Evolutionary conservation across 2,113 vertebrate species (phyloP), one percentile per base, ranked within the genome.

Genomic region (Sylvia atricapilla): DNA sequence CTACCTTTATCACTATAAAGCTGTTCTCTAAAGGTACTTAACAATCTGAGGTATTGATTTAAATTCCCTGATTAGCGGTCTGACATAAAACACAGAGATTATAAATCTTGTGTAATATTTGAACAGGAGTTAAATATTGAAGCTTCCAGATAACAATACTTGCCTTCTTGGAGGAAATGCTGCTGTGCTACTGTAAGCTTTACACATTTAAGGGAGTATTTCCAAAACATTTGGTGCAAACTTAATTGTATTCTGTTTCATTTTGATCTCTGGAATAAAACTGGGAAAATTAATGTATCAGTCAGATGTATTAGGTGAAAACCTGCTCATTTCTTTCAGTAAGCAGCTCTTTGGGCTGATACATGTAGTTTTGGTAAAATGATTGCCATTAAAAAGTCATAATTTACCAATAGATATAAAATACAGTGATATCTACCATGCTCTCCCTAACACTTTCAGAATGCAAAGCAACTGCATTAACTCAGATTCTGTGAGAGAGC

Each of bases 21-120:
- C 47, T 81, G 37, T 64, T 90, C 63, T 82, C 53, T 75, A n/a
- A 78, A 91, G 46, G 44, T 72, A 39, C 46, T 87, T 94, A 87
- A 79, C 53, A 73, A 28, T 44, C 44, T 79, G 56, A 92, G 73
- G 62, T 95, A 91, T 69, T 93, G 91, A 95, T 94, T 96, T 79
- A 82, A 91, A 43, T 44, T 56, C 87, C 62, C 69, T 84, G 91
- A 95, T 96, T 73, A 95, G 74, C 44, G 62, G 66, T 30, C 44
- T 82, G 89, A 94, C 93, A 87, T 53, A 87, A 93, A 94, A 68
- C 69, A 92, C 21, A 68, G 80, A 33, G n/a, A 64, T 66, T 49
- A 69, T 96, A 95, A 95, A 91, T 95, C 91, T 84, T 76, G n/a
- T 58, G 58, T 50, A 82, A 85, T 94, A 91, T 82, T 95, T 87